Base-by-base conservation (phyloP, 2,888 invertebrate species). In the Oithona nana region DNA sequence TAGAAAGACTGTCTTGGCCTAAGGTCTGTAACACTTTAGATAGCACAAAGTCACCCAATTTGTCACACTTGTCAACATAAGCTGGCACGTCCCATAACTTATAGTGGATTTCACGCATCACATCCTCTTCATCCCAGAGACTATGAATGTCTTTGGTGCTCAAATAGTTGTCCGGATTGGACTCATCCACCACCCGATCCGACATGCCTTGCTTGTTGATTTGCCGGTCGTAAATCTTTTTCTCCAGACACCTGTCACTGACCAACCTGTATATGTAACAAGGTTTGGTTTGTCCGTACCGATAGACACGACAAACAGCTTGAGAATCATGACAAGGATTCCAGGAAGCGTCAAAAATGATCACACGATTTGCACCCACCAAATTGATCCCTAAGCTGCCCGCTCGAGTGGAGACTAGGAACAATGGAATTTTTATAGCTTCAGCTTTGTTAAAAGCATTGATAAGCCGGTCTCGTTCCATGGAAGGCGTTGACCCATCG, bases 241-340 rank as follows among this genome's bases (percentile, higher is more conserved):
- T 88, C 72, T 98, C 98, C 67, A 98, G 78, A 67, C 92, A 93
- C 73, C 90, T 92, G 73, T 98, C 97, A 73, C 93, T 93, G 3
- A 98, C 93, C 65, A 98, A 80, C 50, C 97, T 82, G 73, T 97
- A 98, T 3, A 98, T 92, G 73, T 86, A 94, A 69, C 94, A 94
- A 0, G 85, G 86, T 70, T 93, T 95, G 69, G 81, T 80, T 73
- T 98, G 97, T 0, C 97, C 97, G 71, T 94, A 95, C 78, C 86
- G 80, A 72, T 90, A 92, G 50, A 97, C 93, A 67, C 97, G 78
- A 73, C 97, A 97, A 16, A 98, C 94, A 30, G 97, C 97, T 76
- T 92, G 92, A 0, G 90, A 89, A 71, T 95, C 95, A 70, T 98
- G 97, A 71, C 97, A 97, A 1, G 97, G 97, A 76, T 98, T 98